Percentiles rank a stretch among this genome's conserved stretches.
phyloP scores from a whole-genome alignment of 2,888 invertebrate genomes.

The Oeneis ivallda region DNA sequence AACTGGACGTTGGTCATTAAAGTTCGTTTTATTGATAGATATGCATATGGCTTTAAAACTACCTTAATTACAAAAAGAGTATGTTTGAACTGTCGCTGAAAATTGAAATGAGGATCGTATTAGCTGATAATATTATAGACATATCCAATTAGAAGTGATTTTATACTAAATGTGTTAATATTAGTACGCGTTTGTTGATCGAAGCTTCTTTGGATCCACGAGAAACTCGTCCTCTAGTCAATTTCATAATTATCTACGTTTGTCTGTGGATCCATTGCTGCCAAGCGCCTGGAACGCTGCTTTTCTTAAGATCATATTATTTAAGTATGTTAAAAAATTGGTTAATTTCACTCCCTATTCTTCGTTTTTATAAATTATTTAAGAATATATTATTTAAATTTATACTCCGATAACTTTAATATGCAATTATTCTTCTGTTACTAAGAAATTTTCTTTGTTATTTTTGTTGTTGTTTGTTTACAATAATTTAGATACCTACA shows the following conservation, averaged over 20 bases:
- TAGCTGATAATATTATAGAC: constrained; percentile 65
- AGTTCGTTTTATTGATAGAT: no score
- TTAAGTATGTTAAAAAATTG: not conserved
- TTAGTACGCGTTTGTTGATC: constrained; percentile 24
- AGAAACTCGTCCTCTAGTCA: constrained; percentile 34
- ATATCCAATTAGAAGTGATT: constrained; percentile 71
- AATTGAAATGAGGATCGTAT: constrained; percentile 36
- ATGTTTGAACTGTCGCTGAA: constrained; percentile 28
- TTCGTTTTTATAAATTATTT: not conserved
- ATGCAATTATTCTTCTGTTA: not conserved
- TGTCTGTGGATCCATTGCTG: constrained; percentile 29
- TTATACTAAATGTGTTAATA: constrained; percentile 52
- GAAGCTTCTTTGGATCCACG: constrained; percentile 29
- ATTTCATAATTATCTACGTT: constrained; percentile 30
- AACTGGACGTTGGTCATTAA: no score
- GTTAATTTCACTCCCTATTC: not conserved
- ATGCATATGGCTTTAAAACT: no score
- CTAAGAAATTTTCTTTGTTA: not conserved
- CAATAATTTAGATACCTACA: not conserved
- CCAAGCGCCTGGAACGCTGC: constrained; percentile 2
- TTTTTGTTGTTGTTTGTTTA: no score
- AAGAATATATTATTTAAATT: not conserved
- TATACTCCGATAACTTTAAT: not conserved
- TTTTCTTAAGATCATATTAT: not conserved
- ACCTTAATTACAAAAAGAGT: not conserved